Conservation (phyloP, 2,113 vertebrate species). For the Phrynocephalus versicolor region DNA sequence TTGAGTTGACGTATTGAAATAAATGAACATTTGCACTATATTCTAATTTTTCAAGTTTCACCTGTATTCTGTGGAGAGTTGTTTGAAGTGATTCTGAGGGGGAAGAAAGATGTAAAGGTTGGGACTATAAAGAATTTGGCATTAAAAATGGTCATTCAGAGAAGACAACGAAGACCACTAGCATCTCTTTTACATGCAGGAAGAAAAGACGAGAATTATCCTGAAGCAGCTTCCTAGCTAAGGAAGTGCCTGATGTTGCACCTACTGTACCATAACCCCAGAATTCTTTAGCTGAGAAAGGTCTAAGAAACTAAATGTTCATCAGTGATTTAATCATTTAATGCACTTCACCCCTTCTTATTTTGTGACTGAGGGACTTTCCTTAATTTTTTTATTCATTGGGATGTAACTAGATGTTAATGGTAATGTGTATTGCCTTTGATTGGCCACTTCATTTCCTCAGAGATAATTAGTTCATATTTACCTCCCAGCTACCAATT, state of each 20-base stretch:
- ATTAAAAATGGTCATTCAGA: not conserved
- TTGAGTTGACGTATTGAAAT: no score
- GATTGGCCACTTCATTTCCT: no score
- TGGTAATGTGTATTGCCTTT: no score
- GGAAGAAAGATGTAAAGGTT: not conserved
- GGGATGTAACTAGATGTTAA: no score
- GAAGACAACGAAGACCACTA: not conserved
- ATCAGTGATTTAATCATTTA: no score
- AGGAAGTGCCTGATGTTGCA: not conserved
- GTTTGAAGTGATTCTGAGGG: not conserved
- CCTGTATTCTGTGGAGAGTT: not conserved
- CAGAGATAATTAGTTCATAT: no score
- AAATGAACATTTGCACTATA: no score
- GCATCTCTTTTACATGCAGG: not conserved
- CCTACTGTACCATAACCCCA: not conserved
- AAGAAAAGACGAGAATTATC: not conserved
- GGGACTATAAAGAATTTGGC: not conserved
- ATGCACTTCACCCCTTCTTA: no score
- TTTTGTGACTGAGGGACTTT: no score
- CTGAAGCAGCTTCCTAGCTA: not conserved
- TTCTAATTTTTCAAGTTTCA: no score
- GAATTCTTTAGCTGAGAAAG: not conserved
- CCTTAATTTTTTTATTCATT: no score
- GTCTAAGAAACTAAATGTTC: not conserved
- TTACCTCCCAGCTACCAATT: no score